Evolutionary conservation across 2,797 vertebrate species (phyloP), one percentile per base, ranked within the genome.

Genomic region (Melanotaenia trifasciata): DNA sequence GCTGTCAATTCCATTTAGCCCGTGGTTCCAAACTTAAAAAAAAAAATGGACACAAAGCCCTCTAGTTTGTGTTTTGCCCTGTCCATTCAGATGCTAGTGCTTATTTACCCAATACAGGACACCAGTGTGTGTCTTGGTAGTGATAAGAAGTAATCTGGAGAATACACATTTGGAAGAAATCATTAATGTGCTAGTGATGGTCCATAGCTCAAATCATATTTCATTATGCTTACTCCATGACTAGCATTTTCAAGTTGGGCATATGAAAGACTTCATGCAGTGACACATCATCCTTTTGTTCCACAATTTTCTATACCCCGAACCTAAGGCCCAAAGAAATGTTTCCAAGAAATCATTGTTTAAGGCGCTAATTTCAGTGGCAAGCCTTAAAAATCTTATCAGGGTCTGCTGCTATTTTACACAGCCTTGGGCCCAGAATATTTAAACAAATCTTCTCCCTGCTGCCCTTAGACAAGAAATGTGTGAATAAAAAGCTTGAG

Each of bases 151-250:
- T 90, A 92, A 93, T 94, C 90, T 87, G 74, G 78, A 83, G 82
- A 85, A 87, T 87, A 90, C 91, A 92, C 87, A 94, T 93, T 93
- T 87, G 88, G 87, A 79, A 83, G 85, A 85, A 93, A 89, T 92
- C 87, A 91, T 93, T 94, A 92, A 93, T 92, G 90, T 90, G 88
- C 89, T 28, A 80, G 79, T 90, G 91, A 93, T 91, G 91, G 92
- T 91, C 87, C 83, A 74, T 66, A 78, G 79, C 87, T 90, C 79
- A 91, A 94, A 94, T 93, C 92, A 94, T 91, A 93, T 95, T 94
- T 92, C 89, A 95, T 94, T 94, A 94, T 92, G 77, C 79, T 86
- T 87, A 88, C 92, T 94, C 83, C 91, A 91, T 93, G 93, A 94
- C 89, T 93, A 91, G 85, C 93, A 93, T 93, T 91, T 93, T 94